Base-by-base conservation (phyloP, 2,113 vertebrate genomes). In the Pollachius pollachius region DNA sequence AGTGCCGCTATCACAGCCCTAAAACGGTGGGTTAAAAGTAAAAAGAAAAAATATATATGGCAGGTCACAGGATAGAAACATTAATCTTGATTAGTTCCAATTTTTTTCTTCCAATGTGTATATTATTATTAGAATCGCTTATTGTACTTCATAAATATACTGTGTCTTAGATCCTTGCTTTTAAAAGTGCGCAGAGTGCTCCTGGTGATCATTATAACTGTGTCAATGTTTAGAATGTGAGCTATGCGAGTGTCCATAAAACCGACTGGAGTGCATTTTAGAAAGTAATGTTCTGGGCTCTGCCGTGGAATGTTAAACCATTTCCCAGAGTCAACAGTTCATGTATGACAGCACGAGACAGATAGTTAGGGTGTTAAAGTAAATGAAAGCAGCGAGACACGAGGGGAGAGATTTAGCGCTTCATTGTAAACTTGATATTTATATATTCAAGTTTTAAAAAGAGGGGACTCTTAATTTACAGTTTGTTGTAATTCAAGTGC, bases 151-250 rank as follows among this genome's bases (percentile, higher is more conserved):
- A 48, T 48, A 48, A 48, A 48, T 13, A 48, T 48, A 48, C 41
- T 9, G 41, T 48, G 41, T 48, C 41, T 48, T 9, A 48, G 41
- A 48, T 48, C 41, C 41, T 9, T 7, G 41, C 9, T 13, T 12
- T 48, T 48, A 48, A 12, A 12, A 48, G 30, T 48, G 8, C 12
- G 41, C 8, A 13, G 12, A 48, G 41, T 48, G 41, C 41, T 48
- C 41, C 41, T 48, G 56, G 27, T 37, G 65, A 74, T 68, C 64
- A 48, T 77, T 34, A 67, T 59, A 54, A 41, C 68, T 71, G 66
- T 78, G 34, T 74, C 64, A 73, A 72, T 72, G 48, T 21, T 19
- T 67, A 75, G 67, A 74, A 82, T 76, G 61, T 67, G 48, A 79
- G 75, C 19, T 65, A 70, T 72, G 65, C 65, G 62, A 67, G 30